Evolutionary conservation across 2,797 vertebrate genomes (phyloP), one percentile per base, ranked within the genome.

Genomic region (Sebastes itinus): DNA sequence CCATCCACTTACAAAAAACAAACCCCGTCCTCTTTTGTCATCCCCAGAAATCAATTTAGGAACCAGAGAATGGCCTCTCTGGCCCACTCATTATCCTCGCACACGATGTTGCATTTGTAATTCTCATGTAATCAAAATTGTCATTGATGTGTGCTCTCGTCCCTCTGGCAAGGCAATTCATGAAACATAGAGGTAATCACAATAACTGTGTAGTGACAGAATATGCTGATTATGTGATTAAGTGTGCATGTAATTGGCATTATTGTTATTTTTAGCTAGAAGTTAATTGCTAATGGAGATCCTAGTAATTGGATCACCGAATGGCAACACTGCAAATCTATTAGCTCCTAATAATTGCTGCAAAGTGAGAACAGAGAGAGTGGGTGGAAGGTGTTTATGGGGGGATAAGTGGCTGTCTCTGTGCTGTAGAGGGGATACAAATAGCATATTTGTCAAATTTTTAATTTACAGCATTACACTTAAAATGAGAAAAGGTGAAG

Each of bases 181-280:
- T 95, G 92, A 95, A 95, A 95, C 94, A 94, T 85, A 95, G 94
- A 94, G 94, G 95, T 96, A 96, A 96, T 96, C 95, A 96, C 93
- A 96, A 95, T 96, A 95, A 96, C 95, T 95, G 94, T 95, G 94
- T 95, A 95, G 95, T 96, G 95, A 96, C 95, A 96, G 95, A 95
- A 95, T 95, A 95, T 95, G 95, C 94, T 96, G 95, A 96, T 96
- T 96, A 96, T 95, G 95, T 95, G 96, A 96, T 96, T 96, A 96
- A 96, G 95, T 95, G 94, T 95, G 95, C 95, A 96, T 95, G 95
- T 96, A 96, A 96, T 96, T 95, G 95, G 94, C 94, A 96, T 96
- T 96, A 96, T 96, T 96, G 95, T 96, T 96, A 96, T 96, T 96
- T 96, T 96, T 96, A 96, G 95, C 94, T 94, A 92, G 95, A 96